phyloP scores from a whole-genome alignment of 2,113 vertebrate species.

The Larimichthys polyactis region DNA sequence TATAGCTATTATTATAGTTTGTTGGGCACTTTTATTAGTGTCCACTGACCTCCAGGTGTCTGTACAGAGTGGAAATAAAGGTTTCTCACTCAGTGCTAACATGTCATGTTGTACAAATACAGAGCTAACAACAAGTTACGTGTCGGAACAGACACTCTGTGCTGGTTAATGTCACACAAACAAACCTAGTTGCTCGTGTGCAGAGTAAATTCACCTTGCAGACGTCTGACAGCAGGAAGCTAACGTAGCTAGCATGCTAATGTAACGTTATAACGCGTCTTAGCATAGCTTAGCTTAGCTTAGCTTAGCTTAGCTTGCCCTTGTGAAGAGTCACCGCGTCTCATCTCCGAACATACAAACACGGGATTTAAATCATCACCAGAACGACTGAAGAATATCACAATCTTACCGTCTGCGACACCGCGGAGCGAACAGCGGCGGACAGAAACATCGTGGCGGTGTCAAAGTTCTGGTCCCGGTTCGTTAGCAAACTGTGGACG shows the following conservation, averaged over 20 bases:
- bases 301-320: constrained; percentile 64
- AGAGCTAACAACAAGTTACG: background rate
- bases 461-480: constrained; percentile 46
- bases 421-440: constrained; percentile 74
- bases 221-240: constrained; percentile 37
- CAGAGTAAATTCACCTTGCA: background rate
- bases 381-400: background rate
- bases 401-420: constrained; percentile 79
- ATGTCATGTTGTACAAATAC: background rate
- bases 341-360: background rate
- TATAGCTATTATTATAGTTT: background rate
- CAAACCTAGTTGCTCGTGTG: accelerated
- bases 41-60: background rate
- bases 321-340: constrained; percentile 79
- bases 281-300: background rate
- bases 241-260: constrained; percentile 47
- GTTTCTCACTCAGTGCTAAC: background rate
- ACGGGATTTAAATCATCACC: accelerated
- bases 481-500: constrained; percentile 37
- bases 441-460: constrained; percentile 80
- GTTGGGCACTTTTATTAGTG: background rate
- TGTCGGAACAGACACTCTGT: background rate
- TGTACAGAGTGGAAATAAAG: background rate
- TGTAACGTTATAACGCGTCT: constrained; percentile 11
- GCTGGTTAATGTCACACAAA: no score